These are phyloP conservation scores for Keiferia lycopersicella DNA, from an alignment of 2,888 invertebrate species.

Conservation along the genomic window DNA sequence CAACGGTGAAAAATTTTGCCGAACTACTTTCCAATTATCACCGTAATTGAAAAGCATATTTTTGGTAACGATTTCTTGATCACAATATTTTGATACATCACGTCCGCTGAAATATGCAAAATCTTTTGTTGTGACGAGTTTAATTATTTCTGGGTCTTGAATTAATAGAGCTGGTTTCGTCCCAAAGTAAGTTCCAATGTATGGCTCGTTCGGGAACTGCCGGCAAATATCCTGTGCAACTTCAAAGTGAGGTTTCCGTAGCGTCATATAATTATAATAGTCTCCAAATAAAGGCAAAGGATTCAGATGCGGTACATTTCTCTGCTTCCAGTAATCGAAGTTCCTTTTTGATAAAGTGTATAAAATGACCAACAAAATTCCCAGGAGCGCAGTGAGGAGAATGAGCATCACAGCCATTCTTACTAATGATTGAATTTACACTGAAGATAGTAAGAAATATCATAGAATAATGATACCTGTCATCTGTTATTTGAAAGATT, in stretches of 20 bases:
- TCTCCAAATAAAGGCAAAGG: neutral
- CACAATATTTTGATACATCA: neutral
- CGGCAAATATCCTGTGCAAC: neutral
- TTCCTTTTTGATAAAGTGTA: constrained; percentile 14
- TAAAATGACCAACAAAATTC: neutral
- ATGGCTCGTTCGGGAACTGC: neutral
- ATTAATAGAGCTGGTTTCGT: neutral
- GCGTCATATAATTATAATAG: neutral
- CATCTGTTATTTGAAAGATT: no score
- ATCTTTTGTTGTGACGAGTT: neutral
- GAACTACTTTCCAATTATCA: neutral
- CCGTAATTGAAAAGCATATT: neutral
- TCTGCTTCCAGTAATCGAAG: neutral
- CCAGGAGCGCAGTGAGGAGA: neutral
- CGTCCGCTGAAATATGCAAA: neutral
- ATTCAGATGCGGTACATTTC: neutral
- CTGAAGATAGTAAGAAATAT: no score
- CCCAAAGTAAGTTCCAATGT: neutral
- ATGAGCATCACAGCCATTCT: neutral
- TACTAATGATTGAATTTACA: no score
- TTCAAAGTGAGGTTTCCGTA: neutral
- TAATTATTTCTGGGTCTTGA: neutral
- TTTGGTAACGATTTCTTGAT: neutral
- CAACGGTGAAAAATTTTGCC: neutral
- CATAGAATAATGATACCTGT: no score